A percentile compares a stretch with the other conserved stretches of the same genome.
These are phyloP conservation scores for Cassiopea xamachana DNA, from an alignment of 30 jellyfish, hydroid and myxozoan species.

Conservation along the genomic window DNA sequence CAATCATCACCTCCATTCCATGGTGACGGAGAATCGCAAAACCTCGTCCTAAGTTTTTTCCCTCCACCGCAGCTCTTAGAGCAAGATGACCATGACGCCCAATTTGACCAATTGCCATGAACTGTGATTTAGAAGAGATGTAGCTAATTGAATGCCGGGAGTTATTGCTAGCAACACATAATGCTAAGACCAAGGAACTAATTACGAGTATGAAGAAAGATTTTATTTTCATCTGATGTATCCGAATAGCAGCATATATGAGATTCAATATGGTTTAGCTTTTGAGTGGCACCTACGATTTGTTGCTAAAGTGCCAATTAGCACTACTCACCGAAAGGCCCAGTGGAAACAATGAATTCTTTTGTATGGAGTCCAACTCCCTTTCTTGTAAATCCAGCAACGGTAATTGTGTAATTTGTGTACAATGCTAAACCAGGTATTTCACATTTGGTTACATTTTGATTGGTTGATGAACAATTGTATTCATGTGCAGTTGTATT, in stretches of 20 bases:
- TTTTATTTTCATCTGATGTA: too few species aligned
- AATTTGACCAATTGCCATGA: constrained; percentile 79
- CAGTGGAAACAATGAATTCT: constrained; percentile 46
- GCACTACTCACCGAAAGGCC: constrained; percentile 54
- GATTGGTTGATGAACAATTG: constrained; percentile 16
- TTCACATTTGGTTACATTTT: constrained; percentile 17
- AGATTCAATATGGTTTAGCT: too few species aligned
- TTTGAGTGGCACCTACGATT: too few species aligned
- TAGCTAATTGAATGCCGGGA: background rate
- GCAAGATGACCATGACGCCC: constrained; percentile 75
- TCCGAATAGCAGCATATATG: too few species aligned
- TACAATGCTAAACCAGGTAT: constrained; percentile 13
- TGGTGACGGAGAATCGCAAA: constrained; percentile 67
- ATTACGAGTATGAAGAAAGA: too few species aligned
- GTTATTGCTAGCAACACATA: too few species aligned
- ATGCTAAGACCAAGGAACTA: too few species aligned
- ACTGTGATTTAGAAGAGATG: constrained; percentile 13
- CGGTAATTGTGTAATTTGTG: constrained; percentile 53
- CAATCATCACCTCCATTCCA: constrained; percentile 82
- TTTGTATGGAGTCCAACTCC: constrained; percentile 60
- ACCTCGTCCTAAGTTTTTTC: constrained; percentile 5
- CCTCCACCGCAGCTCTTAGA: constrained; percentile 75
- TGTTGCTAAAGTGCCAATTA: too few species aligned
- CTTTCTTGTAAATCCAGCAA: constrained; percentile 69
- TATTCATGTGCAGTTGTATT: background rate